Base-by-base conservation (phyloP, 2,888 invertebrate species). In the Dilophus febrilis region DNA sequence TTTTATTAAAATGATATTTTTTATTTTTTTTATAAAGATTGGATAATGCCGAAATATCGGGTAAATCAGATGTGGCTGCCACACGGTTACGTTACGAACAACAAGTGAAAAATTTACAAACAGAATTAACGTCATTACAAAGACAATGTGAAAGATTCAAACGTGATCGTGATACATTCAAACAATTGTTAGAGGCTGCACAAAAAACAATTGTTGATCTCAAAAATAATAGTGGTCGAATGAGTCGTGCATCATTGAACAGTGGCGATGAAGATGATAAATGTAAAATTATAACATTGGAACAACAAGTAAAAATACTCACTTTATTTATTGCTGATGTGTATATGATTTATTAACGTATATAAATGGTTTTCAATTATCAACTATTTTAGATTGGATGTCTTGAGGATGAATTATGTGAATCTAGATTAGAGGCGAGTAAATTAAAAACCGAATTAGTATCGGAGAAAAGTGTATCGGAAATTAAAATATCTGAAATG, bases 371-470 rank as follows among this genome's bases (percentile, higher is more conserved):
- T 16, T 32, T 32, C 3, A 32, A 27, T 17, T 30, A 7, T n/a
- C n/a, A n/a, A n/a, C n/a, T 18, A 14, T 19, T 28, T 14, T 26
- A 59, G 60, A 52, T 87, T 45, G 79, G 80, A 42, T 78, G 81
- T 46, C 70, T 90, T 53, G 88, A 90, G 56, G 90, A 91, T 58
- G 87, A 90, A 56, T 64, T 91, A 27, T 84, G 86, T 31, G 87
- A 90, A 55, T 71, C 87, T 0, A 70, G 84, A 39, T 61, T 90
- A 39, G 81, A 87, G 53, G 70, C 78, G 14, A 86, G 86, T 29
- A 80, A 84, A 54, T 66, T 85, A 2, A 87, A 84, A 62, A 87
- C 88, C 1, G 88, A 90, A 59, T 67, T 88, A n/a, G 78, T 87
- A 29, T 87, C 88, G 29, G 88, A 90, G 58, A 74, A 80, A 44